Percentiles rank a stretch among this genome's conserved stretches.
These are phyloP conservation scores for Sebastes variabilis DNA, from an alignment of 2,797 vertebrate genomes.

Conservation along the genomic window DNA sequence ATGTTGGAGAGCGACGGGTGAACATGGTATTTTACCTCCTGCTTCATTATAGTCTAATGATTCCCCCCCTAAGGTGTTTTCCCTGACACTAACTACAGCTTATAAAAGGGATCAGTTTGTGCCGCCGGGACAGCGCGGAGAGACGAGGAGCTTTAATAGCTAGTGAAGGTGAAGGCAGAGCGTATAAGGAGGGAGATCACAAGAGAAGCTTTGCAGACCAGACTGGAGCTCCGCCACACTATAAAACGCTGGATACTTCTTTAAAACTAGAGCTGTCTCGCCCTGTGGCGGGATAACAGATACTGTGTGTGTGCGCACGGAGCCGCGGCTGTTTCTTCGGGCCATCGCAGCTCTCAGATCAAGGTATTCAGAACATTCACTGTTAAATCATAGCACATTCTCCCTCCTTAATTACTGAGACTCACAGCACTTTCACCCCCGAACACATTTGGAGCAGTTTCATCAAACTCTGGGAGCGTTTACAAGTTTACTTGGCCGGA, in stretches of 20 bases:
- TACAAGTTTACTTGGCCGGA: background rate
- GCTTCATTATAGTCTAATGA: conserved; percentile 78
- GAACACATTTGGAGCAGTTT: conserved; percentile 2
- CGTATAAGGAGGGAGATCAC: conserved; percentile 44
- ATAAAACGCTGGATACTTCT: conserved; percentile 36
- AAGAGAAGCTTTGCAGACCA: conserved; percentile 31
- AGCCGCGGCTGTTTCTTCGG: background rate
- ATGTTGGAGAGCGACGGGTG: conserved; percentile 55
- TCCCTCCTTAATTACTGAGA: conserved; percentile 14
- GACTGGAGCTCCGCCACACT: background rate
- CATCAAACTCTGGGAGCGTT: background rate
- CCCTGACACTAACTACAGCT: conserved; percentile 73
- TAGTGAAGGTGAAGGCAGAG: conserved; percentile 43
- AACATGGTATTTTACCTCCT: conserved; percentile 76
- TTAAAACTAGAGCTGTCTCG: conserved; percentile 31
- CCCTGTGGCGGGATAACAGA: conserved; percentile 27
- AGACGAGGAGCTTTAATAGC: conserved; percentile 39
- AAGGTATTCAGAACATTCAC: background rate
- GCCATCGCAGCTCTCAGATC: background rate
- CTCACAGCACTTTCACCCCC: background rate
- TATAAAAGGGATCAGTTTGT: conserved; percentile 70
- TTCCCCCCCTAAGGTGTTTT: conserved; percentile 67
- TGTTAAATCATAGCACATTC: conserved; percentile 4
- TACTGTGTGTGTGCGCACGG: background rate
- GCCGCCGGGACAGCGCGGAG: conserved; percentile 34